phyloP scores from a whole-genome alignment of 2,113 vertebrate species.

The Pholis gunnellus region DNA sequence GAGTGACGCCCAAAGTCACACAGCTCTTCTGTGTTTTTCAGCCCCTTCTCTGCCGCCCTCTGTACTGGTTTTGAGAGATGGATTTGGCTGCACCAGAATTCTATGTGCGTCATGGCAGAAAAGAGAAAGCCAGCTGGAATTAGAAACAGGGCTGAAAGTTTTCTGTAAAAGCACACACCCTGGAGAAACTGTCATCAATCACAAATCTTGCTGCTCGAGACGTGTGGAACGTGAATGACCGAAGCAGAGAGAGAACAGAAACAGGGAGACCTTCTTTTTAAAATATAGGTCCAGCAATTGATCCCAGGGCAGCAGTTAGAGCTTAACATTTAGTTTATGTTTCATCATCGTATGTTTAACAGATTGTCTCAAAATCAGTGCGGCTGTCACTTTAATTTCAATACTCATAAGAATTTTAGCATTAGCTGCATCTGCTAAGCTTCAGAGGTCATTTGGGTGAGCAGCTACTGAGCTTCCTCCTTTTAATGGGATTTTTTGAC shows the following conservation, averaged over 20 bases:
- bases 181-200: constrained; percentile 36
- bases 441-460: background rate
- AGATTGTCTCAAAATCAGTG: background rate
- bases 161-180: constrained; percentile 15
- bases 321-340: background rate
- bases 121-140: constrained; percentile 14
- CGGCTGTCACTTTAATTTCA: background rate
- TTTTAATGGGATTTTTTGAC: background rate
- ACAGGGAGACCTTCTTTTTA: background rate
- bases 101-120: constrained; percentile 2
- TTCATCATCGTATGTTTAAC: background rate
- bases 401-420: background rate
- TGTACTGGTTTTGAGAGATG: background rate
- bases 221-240: background rate
- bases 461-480: background rate
- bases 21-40: background rate
- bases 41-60: background rate
- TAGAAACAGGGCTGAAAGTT: constrained; percentile 18
- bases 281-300: background rate
- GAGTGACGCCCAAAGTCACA: background rate
- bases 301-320: background rate
- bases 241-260: background rate
- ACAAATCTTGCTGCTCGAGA: background rate
- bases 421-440: background rate
- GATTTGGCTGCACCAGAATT: constrained; percentile 21